Base-by-base conservation (phyloP, 64 coral and sea anemone genomes). In the Cladopsammia gracilis region DNA sequence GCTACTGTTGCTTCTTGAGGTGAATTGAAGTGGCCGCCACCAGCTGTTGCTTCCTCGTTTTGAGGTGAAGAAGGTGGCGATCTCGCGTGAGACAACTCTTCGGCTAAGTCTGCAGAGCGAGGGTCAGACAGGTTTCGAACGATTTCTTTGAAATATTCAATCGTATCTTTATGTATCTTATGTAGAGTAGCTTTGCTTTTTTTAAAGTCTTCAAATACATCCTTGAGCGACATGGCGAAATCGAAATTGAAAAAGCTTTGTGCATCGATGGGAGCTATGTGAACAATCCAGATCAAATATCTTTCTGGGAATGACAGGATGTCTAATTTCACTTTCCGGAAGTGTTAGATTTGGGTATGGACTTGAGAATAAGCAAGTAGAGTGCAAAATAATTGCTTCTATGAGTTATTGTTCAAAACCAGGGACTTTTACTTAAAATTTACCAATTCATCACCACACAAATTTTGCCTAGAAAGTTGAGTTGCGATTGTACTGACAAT, bases 171-270 rank as follows among this genome's bases (percentile, higher is more conserved):
- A 76, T 94, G 85, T 59, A 94, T 89, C 18, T 71, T 58, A 10
- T 72, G 8, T 4, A 94, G 74, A 20, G 54, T 71, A 5, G 43
- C 51, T 68, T 89, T 94, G 62, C 77, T 75, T 73, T 68, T 69
- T 42, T 26, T 70, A 44, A 94, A 94, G 18, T 94, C 67, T 10
- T 94, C 86, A 64, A 94, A 94, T 10, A 82, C 85, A 7, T 81
- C 82, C 18, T 86, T 71, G 9, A 93, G 87, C 25, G 59, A 10
- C 73, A 78, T 84, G 62, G 42, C 80, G 54, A 3, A 68, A 68
- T 2, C 2, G 18, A 48, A 65, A 24, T 8, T 23, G 44, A 48
- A 14, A 66, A 67, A 11, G 34, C 3, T 15, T 44, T 73, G 34
- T 3, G 70, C 10, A 25, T 9, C 10, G 34, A 16, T 2, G 70